Evolutionary conservation across 2,113 vertebrate genomes (phyloP).

Genomic region (Antigone vipio): DNA sequence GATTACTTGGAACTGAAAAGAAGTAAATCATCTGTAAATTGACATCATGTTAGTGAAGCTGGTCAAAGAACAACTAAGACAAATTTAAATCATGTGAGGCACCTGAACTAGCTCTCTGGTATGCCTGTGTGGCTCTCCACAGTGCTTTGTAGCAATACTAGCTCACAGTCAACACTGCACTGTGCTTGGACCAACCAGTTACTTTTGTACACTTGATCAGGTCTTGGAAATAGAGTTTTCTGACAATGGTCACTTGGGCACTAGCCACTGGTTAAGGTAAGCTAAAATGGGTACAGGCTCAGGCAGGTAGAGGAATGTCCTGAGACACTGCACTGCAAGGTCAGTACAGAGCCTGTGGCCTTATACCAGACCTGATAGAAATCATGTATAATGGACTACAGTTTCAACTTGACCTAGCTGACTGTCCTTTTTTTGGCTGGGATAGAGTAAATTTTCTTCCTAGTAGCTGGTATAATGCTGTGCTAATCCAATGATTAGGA

Average conservation of each 20-base stretch:
- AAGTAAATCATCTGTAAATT: not conserved
- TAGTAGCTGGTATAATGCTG: no score
- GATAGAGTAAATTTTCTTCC: no score
- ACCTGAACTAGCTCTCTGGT: not conserved
- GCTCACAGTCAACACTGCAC: not conserved
- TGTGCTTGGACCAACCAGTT: not conserved
- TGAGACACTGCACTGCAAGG: not conserved
- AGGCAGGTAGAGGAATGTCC: not conserved
- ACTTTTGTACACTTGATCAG: not conserved
- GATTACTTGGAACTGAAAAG: not conserved
- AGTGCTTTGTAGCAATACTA: not conserved
- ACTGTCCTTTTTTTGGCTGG: no score
- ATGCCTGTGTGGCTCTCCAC: not conserved
- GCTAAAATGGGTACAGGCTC: not conserved
- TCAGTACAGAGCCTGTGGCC: not conserved
- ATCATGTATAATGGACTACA: not conserved
- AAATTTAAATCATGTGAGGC: not conserved
- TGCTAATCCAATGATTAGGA: no score
- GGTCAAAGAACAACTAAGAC: not conserved
- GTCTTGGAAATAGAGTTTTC: not conserved
- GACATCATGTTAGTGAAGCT: not conserved
- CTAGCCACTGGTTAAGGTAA: not conserved
- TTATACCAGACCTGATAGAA: not conserved
- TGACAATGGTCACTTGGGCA: not conserved
- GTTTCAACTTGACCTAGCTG: not conserved